A percentile compares a stretch with the other conserved stretches of the same genome.
Conservation (phyloP, 2,113 vertebrate species). For the Aix galericulata region DNA sequence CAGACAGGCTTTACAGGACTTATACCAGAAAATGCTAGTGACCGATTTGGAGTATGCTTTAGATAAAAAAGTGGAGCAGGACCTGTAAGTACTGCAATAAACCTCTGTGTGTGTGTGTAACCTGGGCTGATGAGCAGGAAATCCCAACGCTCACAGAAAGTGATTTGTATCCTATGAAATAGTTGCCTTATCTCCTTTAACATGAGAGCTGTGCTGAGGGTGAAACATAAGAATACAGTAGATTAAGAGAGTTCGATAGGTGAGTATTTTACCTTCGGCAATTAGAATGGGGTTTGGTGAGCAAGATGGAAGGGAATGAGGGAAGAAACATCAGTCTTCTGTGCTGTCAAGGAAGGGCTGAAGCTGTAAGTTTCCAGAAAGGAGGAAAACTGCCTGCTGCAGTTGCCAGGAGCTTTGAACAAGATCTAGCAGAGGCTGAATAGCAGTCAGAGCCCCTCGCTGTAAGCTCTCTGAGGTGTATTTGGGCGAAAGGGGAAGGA, state of each 20-base stretch:
- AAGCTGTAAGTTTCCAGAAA: neutral
- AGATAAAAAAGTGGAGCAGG: conserved; percentile 99
- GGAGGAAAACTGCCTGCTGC: neutral
- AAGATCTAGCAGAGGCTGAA: neutral
- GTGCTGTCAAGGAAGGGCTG: neutral
- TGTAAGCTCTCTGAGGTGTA: neutral
- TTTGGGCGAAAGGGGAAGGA: neutral
- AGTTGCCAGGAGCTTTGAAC: neutral
- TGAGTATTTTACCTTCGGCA: neutral
- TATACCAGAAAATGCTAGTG: conserved; percentile 99
- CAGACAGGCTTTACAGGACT: conserved; percentile 95
- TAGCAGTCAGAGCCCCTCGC: neutral
- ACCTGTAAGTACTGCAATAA: conserved; percentile 88
- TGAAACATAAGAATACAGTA: neutral
- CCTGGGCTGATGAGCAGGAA: conserved; percentile 9
- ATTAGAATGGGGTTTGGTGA: neutral
- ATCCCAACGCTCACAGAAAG: neutral
- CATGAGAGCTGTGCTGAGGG: neutral
- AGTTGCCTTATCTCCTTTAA: neutral
- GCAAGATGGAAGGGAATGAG: neutral
- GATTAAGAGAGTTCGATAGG: neutral
- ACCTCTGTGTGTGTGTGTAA: neutral
- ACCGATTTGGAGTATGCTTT: conserved; percentile 98
- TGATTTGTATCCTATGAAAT: neutral
- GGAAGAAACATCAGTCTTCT: neutral